phyloP scores from a whole-genome alignment of 2,113 vertebrate genomes.

The Myrmecobius fasciatus region DNA sequence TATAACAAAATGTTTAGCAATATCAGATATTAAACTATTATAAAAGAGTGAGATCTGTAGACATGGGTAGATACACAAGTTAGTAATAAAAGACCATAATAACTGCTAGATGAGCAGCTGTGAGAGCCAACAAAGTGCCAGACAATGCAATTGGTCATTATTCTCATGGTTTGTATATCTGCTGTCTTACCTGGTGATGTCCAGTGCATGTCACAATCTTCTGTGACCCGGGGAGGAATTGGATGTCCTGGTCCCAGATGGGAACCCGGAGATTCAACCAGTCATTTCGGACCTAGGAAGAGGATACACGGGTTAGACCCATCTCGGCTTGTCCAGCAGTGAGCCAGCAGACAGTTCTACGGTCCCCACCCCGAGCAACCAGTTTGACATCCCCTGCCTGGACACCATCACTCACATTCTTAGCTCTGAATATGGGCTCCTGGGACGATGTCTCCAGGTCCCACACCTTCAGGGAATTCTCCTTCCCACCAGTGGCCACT shows the following conservation, averaged over 20 bases:
- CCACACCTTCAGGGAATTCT: slow-evolving; percentile 92
- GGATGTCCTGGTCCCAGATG: slow-evolving; percentile 90
- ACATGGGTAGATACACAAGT: no score
- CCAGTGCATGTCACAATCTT: slow-evolving; percentile 92
- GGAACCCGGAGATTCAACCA: slow-evolving; percentile 91
- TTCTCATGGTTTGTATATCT: background rate
- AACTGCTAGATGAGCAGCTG: background rate
- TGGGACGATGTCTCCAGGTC: slow-evolving; percentile 87
- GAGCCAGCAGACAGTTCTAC: background rate
- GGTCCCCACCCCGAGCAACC: background rate
- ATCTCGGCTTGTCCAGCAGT: background rate
- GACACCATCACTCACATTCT: slow-evolving; percentile 85
- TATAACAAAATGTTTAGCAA: no score
- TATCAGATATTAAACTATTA: no score
- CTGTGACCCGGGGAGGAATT: slow-evolving; percentile 90
- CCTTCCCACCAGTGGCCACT: slow-evolving; percentile 91
- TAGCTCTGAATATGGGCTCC: slow-evolving; percentile 87
- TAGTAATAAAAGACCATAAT: no score
- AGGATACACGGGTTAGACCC: accelerated
- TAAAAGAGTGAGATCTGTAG: no score
- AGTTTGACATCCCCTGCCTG: background rate
- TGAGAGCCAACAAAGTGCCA: background rate
- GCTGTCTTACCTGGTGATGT: slow-evolving; percentile 86
- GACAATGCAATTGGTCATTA: background rate
- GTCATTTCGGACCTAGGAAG: slow-evolving; percentile 86